Percentiles rank a stretch among this genome's conserved stretches.
Evolutionary conservation across 2,888 invertebrate genomes (phyloP).

Genomic region (Epinotia bilunana): DNA sequence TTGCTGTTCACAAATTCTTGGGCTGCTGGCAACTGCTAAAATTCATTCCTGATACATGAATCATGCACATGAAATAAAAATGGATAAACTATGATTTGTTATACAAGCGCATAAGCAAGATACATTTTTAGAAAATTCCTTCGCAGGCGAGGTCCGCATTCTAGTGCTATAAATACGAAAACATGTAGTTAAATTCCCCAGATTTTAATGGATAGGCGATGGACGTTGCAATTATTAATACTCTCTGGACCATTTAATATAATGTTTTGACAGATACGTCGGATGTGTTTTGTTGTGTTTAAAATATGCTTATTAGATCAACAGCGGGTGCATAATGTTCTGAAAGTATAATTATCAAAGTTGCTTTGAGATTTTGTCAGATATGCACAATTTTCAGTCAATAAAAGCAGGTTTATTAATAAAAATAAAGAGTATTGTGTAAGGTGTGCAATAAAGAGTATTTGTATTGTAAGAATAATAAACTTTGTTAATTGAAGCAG

Average conservation of each 20-base stretch:
- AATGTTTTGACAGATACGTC: conserved; percentile 3
- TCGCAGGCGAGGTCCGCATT: conserved; percentile 18
- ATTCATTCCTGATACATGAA: neutral
- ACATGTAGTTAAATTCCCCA: conserved; percentile 35
- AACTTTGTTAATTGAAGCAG: too few species aligned
- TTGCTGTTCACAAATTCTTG: neutral
- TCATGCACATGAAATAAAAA: conserved; percentile 2
- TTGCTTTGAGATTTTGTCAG: too few species aligned
- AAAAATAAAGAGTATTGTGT: too few species aligned
- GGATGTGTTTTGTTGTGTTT: neutral
- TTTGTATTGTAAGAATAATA: too few species aligned
- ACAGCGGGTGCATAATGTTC: too few species aligned
- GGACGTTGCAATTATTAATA: conserved; percentile 31
- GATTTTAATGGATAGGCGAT: conserved; percentile 28
- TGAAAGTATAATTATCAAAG: too few species aligned
- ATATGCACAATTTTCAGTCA: too few species aligned
- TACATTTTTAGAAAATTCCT: conserved; percentile 11
- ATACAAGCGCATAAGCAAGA: neutral
- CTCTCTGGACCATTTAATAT: conserved; percentile 27
- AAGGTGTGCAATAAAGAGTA: too few species aligned
- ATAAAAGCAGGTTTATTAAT: too few species aligned
- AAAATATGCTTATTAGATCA: neutral
- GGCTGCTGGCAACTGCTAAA: neutral
- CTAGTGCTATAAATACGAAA: conserved; percentile 32
- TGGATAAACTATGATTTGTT: neutral